phyloP scores from a whole-genome alignment of 2,797 vertebrate genomes.

The Lagorchestes hirsutus region DNA sequence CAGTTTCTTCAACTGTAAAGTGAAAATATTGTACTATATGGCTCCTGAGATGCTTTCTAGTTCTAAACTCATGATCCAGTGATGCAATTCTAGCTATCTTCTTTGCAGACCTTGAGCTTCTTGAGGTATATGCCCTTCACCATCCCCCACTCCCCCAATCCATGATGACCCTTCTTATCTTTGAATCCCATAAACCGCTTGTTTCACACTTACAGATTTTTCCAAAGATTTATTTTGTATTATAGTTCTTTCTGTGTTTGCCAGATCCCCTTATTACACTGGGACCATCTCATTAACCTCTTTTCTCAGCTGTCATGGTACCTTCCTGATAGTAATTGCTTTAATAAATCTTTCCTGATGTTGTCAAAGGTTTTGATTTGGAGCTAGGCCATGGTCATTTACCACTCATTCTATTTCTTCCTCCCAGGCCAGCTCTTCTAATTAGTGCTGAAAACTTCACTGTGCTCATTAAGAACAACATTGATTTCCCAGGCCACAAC shows the following conservation, averaged over 20 bases:
- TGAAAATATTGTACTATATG: not conserved
- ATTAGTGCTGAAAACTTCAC: slow-evolving; percentile 93
- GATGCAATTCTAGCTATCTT: not conserved
- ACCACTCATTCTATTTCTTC: slow-evolving; percentile 26
- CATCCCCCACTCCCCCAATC: not conserved
- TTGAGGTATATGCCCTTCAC: not conserved
- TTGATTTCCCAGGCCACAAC: slow-evolving; percentile 92
- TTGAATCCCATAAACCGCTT: not conserved
- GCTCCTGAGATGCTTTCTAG: not conserved
- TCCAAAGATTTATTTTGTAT: not conserved
- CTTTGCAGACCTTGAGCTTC: not conserved
- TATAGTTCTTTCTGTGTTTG: not conserved
- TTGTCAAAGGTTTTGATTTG: not conserved
- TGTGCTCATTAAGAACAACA: slow-evolving; percentile 93
- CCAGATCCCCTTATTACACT: not conserved
- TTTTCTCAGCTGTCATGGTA: not conserved
- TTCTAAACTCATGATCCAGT: not conserved
- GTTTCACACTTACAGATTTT: not conserved
- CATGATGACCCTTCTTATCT: not conserved
- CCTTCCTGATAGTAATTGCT: not conserved
- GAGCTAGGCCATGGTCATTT: not conserved
- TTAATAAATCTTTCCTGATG: not conserved
- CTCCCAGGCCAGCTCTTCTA: slow-evolving; percentile 89
- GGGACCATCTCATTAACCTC: not conserved
- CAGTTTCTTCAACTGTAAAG: not conserved